Conservation (phyloP, 2,797 vertebrate genomes). For the Phoxinus dragarum region DNA sequence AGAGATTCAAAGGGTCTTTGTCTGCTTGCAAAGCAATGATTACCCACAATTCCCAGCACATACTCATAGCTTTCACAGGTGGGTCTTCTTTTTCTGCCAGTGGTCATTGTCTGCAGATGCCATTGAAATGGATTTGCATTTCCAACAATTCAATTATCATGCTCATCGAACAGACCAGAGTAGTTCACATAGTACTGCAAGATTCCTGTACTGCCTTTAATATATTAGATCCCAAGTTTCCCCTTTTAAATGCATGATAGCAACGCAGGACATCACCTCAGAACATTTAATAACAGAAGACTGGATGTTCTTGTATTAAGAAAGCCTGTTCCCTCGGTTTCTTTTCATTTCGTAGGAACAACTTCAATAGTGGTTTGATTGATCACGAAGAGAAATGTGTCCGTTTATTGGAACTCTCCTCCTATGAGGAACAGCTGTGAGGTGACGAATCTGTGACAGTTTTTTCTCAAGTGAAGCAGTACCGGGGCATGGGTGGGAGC, state of each 20-base stretch:
- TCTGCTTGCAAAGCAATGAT: conserved; percentile 18
- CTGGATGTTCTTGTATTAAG: not conserved
- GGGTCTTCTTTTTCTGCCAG: conserved; percentile 45
- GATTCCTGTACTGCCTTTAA: not conserved
- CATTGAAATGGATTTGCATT: conserved; percentile 60
- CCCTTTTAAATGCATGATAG: conserved; percentile 2
- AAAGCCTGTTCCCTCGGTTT: not conserved
- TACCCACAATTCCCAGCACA: conserved; percentile 30
- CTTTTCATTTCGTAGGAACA: conserved; percentile 24
- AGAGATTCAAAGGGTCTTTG: conserved; percentile 15
- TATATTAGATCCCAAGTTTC: not conserved
- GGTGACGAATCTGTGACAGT: conserved; percentile 15
- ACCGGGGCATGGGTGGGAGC: conserved; percentile 3
- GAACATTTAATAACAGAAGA: conserved; percentile 13
- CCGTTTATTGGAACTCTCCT: conserved; percentile 11
- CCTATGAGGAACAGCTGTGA: conserved; percentile 28
- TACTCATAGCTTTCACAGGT: conserved; percentile 28
- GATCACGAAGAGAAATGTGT: conserved; percentile 17
- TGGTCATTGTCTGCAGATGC: conserved; percentile 22
- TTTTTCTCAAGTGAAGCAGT: conserved; percentile 15
- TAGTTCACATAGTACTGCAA: conserved; percentile 48
- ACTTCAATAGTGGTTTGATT: conserved; percentile 10
- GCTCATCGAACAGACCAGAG: conserved; percentile 53
- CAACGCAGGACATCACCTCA: not conserved
- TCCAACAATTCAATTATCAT: conserved; percentile 66